Evolutionary conservation across 2,797 vertebrate genomes (phyloP).

Genomic region (Potorous gilbertii): DNA sequence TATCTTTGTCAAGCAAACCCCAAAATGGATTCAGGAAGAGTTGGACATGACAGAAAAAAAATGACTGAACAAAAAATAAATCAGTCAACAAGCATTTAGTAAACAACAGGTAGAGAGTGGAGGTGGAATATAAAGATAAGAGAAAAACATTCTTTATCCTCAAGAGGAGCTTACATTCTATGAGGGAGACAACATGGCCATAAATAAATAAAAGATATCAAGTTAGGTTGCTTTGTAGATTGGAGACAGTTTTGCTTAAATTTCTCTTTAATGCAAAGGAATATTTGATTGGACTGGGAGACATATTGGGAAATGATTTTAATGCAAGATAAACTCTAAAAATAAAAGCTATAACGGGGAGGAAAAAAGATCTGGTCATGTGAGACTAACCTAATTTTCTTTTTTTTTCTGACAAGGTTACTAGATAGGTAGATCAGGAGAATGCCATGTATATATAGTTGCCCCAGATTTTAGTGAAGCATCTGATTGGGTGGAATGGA

Average conservation of each 20-base stretch:
- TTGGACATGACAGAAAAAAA: not conserved
- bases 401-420: not conserved
- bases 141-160: not conserved
- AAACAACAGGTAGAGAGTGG: not conserved
- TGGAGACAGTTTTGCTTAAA: not conserved
- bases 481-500: not conserved
- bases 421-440: not conserved
- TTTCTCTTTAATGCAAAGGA: not conserved
- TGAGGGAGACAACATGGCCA: not conserved
- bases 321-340: not conserved
- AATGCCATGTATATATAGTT: not conserved
- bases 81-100: not conserved
- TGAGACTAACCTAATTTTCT: not conserved
- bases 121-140: not conserved
- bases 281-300: not conserved
- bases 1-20: not conserved
- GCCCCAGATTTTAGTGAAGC: not conserved
- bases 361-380: not conserved
- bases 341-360: not conserved
- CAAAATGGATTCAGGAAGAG: not conserved
- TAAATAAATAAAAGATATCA: not conserved
- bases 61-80: not conserved
- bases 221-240: not conserved
- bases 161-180: not conserved
- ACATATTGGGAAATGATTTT: not conserved